Evolutionary conservation across 1,140 invertebrate genomes (phyloP), one percentile per base, ranked within the genome.

Genomic region (Rhopalosiphum maidis): DNA sequence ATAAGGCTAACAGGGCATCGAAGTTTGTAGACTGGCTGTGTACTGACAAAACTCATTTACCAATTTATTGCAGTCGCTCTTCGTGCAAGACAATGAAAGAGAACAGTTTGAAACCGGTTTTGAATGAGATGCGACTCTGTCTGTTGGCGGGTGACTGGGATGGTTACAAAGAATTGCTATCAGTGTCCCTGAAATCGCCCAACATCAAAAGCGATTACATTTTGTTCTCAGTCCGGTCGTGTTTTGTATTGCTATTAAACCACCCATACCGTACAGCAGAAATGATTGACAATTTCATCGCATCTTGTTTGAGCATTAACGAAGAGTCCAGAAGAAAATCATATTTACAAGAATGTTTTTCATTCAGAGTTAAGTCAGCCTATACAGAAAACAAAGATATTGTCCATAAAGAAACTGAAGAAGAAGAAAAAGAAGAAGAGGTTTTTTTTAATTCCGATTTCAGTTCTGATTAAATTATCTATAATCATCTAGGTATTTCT

Each of bases 321-420:
- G 82, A 93, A 23, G 35, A 86, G 46, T 55, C 91, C 30, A 86
- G 37, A 86, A 41, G 35, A n/a, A 41, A 55, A 85, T 35, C 43
- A 22, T 93, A 93, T 83, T 54, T 93, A 43, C 1, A 93, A 86
- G 46, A 85, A 22, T 93, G 91, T 93, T 93, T 93, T 86, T 43
- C 23, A 54, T 51, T 93, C 5, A 93, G 54, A 93, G 25, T 21
- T 4, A n/a, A 48, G 37, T 68, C 90, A 51, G 3, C 60, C 4
- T 48, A 22, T 48, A 51, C 18, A 7, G 22, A 30, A 9, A 37
- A 23, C 0, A 37, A 25, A 55, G 48, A 77, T 37, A n/a, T 11
- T 22, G 18, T 41, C 4, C 11, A 89, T 22, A 23, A 89, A 51
- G 21, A 90, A 51, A 23, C 9, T 35, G 21, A n/a, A 60, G 22